Percentiles rank a stretch among this genome's conserved stretches.
Conservation (phyloP, 2,113 vertebrate genomes). For the Tapirus terrestris region DNA sequence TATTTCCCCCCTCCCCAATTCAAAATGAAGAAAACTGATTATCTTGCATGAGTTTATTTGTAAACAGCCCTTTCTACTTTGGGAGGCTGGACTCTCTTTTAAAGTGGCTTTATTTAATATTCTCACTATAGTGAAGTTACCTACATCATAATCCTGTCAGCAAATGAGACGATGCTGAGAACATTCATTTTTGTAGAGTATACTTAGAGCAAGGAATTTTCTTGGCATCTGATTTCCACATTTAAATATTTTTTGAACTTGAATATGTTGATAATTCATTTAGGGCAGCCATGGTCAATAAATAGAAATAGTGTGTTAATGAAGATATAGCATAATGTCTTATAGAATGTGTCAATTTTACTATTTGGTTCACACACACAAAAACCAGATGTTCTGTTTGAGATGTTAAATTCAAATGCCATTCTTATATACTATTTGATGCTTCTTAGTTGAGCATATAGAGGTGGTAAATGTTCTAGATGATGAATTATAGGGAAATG, state of each 20-base stretch:
- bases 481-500: not conserved
- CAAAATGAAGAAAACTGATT: conserved; percentile 40
- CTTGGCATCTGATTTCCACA: conserved; percentile 37
- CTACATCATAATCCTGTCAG: conserved; percentile 39
- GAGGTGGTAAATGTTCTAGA: not conserved
- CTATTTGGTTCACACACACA: not conserved
- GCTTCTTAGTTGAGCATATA: not conserved
- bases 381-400: not conserved
- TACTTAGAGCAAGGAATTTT: conserved; percentile 31
- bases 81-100: not conserved
- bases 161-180: not conserved
- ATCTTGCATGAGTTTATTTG: conserved; percentile 10
- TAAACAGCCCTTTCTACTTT: not conserved
- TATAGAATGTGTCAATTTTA: not conserved
- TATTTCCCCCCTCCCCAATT: not conserved
- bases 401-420: conserved; percentile 42
- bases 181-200: conserved; percentile 10
- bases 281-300: not conserved
- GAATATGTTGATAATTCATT: conserved; percentile 55
- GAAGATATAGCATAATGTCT: not conserved
- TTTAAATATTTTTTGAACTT: conserved; percentile 62
- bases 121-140: conserved; percentile 14
- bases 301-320: conserved; percentile 42
- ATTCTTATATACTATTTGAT: not conserved
- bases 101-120: conserved; percentile 13